Conservation (phyloP, 1,140 invertebrate genomes). For the Polypedilum vanderplanki region DNA sequence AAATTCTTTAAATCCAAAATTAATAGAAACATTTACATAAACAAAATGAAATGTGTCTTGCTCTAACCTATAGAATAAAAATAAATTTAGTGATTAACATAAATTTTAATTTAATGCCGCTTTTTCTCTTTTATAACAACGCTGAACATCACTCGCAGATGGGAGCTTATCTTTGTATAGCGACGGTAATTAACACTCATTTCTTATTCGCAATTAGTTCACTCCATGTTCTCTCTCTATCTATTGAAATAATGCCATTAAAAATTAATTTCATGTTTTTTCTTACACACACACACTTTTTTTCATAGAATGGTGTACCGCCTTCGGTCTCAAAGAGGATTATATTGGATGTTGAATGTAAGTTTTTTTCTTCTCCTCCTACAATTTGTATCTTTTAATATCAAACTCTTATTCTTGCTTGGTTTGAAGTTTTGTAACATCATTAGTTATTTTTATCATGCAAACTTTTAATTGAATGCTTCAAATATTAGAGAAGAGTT, state of each 20-base stretch:
- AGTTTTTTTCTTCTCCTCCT: constrained; percentile 46
- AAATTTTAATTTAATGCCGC: constrained; percentile 15
- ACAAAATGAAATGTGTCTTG: background rate
- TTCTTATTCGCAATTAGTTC: constrained; percentile 17
- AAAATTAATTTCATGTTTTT: constrained; percentile 22
- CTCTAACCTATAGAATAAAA: background rate
- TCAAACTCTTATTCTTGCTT: no score
- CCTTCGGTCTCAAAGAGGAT: constrained; percentile 83
- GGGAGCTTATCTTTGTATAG: constrained; percentile 77
- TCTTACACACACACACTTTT: background rate
- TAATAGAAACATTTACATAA: background rate
- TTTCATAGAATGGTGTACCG: constrained; percentile 73
- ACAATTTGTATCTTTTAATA: no score
- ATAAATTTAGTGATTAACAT: constrained; percentile 22
- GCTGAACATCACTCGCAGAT: constrained; percentile 46
- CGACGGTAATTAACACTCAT: constrained; percentile 22
- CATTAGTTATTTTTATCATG: no score
- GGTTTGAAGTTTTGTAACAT: no score
- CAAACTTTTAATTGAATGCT: no score
- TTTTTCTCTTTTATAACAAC: background rate
- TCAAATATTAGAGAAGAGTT: no score
- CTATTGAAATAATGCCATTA: constrained; percentile 22
- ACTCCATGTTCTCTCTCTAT: background rate
- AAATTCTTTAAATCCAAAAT: background rate
- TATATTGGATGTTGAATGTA: constrained; percentile 82